Evolutionary conservation across 2,113 vertebrate genomes (phyloP), one percentile per base, ranked within the genome.

Genomic region (Atractosteus spatula): DNA sequence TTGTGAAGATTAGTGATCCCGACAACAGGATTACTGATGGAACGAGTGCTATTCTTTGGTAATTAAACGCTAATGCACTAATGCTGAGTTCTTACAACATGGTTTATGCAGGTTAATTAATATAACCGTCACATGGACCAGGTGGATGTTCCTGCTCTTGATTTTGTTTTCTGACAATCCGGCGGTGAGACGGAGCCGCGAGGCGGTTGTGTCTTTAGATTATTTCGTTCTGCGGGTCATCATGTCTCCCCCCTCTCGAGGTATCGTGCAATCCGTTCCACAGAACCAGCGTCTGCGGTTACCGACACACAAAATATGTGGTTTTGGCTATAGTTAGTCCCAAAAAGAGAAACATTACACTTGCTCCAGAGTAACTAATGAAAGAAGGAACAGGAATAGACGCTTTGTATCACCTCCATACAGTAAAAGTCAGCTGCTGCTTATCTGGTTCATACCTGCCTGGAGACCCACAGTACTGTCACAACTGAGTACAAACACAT

Each of bases 21-120:
- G 66, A 88, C 90, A 76, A 88, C 87, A 74, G 91, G 93, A 93
- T 95, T 94, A 95, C 88, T 84, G 89, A 85, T 79, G 88, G 90
- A 91, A 88, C 91, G 88, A 89, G 84, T 86, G 91, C 88, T 87
- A 89, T 89, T 89, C 87, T 93, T 87, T 89, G 87, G 84, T 94
- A 95, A 94, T 94, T 94, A 93, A 92, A 92, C 90, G 86, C 93
- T 93, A 93, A 93, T 92, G 88, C 92, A 62, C 68, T 70, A 80
- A 81, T 65, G 69, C 75, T 11, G 44, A 62, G 73, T 74, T 67
- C 63, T 70, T 51, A 47, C 77, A 72, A 57, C 73, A 74, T 62
- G 71, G 68, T 68, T 68, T 73, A 55, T 75, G 62, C 70, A 55
- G 64, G 11, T 68, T 77, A 72, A 71, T 74, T 77, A 70, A 68